Conservation (phyloP, 1,140 invertebrate species). For the Hirudo medicinalis region DNA sequence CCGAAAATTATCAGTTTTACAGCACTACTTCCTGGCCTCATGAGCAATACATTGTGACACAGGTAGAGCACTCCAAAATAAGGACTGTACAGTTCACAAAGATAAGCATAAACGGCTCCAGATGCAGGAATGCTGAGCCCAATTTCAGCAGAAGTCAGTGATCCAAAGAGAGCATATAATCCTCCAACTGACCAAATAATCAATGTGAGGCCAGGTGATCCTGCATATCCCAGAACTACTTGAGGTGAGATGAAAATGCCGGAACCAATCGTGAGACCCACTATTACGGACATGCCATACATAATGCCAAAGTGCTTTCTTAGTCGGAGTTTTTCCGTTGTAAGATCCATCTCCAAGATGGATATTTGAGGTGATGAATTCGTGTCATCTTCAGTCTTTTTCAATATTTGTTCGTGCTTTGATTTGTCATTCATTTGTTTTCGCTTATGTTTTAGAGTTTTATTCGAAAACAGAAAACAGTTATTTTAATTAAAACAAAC, state of each 20-base stretch:
- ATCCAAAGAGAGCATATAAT: slow-evolving; percentile 53
- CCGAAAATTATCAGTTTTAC: slow-evolving; percentile 38
- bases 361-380: too few species aligned
- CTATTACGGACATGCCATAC: slow-evolving; percentile 22
- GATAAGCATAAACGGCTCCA: slow-evolving; percentile 26
- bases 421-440: too few species aligned
- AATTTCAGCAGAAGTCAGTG: slow-evolving; percentile 25
- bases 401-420: too few species aligned
- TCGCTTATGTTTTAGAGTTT: too few species aligned
- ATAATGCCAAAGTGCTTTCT: slow-evolving; percentile 21
- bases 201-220: slow-evolving; percentile 62
- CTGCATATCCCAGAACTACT: slow-evolving; percentile 60
- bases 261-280: slow-evolving; percentile 40
- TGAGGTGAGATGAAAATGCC: slow-evolving; percentile 88
- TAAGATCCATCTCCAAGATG: neutral
- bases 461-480: too few species aligned
- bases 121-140: slow-evolving; percentile 22
- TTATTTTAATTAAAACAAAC: too few species aligned
- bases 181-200: slow-evolving; percentile 65
- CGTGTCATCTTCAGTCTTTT: too few species aligned
- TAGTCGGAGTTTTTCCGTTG: slow-evolving; percentile 10
- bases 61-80: slow-evolving; percentile 23
- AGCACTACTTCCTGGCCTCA: slow-evolving; percentile 56
- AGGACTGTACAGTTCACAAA: slow-evolving; percentile 15
- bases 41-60: slow-evolving; percentile 37